Evolutionary conservation across 2,113 vertebrate species (phyloP), one percentile per base, ranked within the genome.

Genomic region (Dicentrarchus labrax): DNA sequence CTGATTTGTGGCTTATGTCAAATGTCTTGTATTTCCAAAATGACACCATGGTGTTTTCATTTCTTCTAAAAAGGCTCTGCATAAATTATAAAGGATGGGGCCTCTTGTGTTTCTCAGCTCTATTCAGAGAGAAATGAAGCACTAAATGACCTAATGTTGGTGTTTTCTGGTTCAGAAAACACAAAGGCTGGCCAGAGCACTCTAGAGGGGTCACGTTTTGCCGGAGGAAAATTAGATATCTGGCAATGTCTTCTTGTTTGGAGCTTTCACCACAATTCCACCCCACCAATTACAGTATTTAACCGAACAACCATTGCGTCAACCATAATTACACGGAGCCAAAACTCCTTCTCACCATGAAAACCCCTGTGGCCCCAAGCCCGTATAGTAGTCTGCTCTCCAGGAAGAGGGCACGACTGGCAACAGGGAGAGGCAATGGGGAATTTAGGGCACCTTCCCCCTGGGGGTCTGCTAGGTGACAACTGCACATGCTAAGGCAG

Each of bases 261-360:
- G 72, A 71, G 82, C 73, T 57, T 69, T 82, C 0, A 61, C 91
- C 89, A 80, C 94, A 92, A 81, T 87, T 84, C 67, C 82, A 86
- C 76, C 74, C 87, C 77, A 53, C 66, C 81, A 87, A 90, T 91
- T 91, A 89, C 53, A 83, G 78, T 43, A 88, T 91, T 90, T 89
- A 80, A 91, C 88, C 73, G 15, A 89, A 88, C 91, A 91, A 92
- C 90, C 85, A 87, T 87, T 87, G 87, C 86, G 76, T 86, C 86
- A 84, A 92, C 89, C 93, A 92, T 92, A 95, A 94, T 94, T 89
- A 91, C 86, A 86, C 56, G 8, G 72, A 67, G 78, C 70, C 73
- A 56, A 60, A 53, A 54, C 69, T 76, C 56, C 56, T 77, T 76
- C 82, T 89, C 91, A 83, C 93, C 83, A 87, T 76, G 74, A 92